Evolutionary conservation across 2,888 invertebrate genomes (phyloP).

Genomic region (Megalurothrips usitatus): DNA sequence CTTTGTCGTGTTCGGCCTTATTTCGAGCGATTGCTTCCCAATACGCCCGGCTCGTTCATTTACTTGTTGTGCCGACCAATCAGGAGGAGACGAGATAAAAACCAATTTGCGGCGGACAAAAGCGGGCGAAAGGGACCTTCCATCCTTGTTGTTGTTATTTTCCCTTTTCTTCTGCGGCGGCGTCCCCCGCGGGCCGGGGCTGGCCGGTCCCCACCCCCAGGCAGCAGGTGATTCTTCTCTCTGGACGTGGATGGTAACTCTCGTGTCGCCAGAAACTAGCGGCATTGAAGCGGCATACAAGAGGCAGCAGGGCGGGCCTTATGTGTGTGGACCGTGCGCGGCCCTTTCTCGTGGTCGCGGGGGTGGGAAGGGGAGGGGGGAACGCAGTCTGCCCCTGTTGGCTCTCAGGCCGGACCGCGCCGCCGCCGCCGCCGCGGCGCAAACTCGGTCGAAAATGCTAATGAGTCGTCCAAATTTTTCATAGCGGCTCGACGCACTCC

Average conservation of each 20-base stretch:
- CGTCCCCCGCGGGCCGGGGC: neutral
- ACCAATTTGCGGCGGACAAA: neutral
- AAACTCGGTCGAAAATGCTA: neutral
- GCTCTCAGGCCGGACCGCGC: neutral
- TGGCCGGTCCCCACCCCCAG: neutral
- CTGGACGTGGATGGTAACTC: too few species aligned
- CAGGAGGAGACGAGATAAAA: neutral
- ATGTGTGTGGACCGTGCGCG: too few species aligned
- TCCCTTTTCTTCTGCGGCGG: too few species aligned
- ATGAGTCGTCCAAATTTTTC: neutral
- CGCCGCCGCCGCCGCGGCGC: neutral
- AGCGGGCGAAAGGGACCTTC: too few species aligned
- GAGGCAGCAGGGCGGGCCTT: too few species aligned
- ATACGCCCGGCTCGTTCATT: neutral
- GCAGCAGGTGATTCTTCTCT: too few species aligned
- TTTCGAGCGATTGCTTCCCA: neutral
- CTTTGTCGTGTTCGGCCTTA: neutral
- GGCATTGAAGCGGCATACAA: too few species aligned
- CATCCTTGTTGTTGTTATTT: too few species aligned
- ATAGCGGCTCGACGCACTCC: neutral
- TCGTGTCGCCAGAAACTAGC: too few species aligned
- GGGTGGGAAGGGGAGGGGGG: too few species aligned
- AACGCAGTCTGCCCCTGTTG: too few species aligned
- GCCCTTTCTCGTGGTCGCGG: too few species aligned
- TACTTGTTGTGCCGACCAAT: neutral